Conservation (phyloP, 1,140 invertebrate species). For the Asbolus verrucosus region DNA sequence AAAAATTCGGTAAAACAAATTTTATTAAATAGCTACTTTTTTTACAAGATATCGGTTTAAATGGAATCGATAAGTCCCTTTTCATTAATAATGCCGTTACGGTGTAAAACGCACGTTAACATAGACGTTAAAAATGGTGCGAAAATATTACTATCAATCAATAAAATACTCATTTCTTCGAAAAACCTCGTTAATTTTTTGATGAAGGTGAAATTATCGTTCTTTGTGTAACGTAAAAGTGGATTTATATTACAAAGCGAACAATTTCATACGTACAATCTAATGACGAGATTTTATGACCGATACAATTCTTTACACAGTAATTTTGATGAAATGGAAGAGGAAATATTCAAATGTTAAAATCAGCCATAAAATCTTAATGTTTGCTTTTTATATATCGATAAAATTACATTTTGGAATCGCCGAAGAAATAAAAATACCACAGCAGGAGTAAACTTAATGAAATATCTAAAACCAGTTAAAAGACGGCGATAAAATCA, state of each 20-base stretch:
- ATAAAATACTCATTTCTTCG: slow-evolving; percentile 26
- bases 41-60: neutral
- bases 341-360: slow-evolving; percentile 30
- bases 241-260: slow-evolving; percentile 38
- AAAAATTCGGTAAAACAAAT: too few relatives aligned
- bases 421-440: slow-evolving; percentile 7
- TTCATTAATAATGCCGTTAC: neutral
- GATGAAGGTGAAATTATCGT: slow-evolving; percentile 20
- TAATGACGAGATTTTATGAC: slow-evolving; percentile 31
- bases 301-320: slow-evolving; percentile 22
- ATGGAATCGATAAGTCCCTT: neutral
- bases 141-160: slow-evolving; percentile 27
- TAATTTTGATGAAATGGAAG: slow-evolving; percentile 30
- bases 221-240: slow-evolving; percentile 36
- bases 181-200: slow-evolving; percentile 34
- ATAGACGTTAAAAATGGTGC: slow-evolving; percentile 15
- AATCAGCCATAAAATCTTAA: slow-evolving; percentile 27
- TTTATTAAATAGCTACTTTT: neutral
- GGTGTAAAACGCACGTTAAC: slow-evolving; percentile 12
- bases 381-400: neutral
- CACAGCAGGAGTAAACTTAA: neutral
- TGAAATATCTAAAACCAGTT: neutral
- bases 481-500: too few relatives aligned
- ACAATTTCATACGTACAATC: slow-evolving; percentile 18
- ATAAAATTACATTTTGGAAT: slow-evolving; percentile 16